phyloP scores from a whole-genome alignment of 2,888 invertebrate species.

The Tetragonula carbonaria region DNA sequence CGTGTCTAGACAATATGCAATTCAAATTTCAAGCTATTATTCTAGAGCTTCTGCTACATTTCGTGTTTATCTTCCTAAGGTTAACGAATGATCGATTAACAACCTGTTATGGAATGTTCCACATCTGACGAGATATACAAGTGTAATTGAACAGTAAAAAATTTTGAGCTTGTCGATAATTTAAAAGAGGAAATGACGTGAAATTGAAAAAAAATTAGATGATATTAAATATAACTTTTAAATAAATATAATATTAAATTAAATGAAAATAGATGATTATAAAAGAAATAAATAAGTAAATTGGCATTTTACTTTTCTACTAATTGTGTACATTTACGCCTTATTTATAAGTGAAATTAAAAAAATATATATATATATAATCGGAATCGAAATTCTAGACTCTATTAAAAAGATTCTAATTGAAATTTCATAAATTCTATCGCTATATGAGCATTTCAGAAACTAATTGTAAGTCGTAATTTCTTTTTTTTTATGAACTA shows the following conservation, averaged over 20 bases:
- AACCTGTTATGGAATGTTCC: constrained; percentile 50
- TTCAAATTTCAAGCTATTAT: constrained; percentile 33
- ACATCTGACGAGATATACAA: background rate
- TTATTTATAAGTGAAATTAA: no score
- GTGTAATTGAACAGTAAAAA: background rate
- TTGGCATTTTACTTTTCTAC: background rate
- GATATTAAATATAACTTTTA: background rate
- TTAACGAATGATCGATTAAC: constrained; percentile 60
- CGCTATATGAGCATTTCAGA: no score
- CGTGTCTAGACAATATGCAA: constrained; percentile 42
- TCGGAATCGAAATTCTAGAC: no score
- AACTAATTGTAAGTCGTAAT: no score
- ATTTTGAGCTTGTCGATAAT: background rate
- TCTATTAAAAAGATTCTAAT: no score
- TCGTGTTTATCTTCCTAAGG: constrained; percentile 27
- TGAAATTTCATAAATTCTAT: no score
- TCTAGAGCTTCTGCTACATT: constrained; percentile 27
- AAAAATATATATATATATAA: no score
- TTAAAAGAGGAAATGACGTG: background rate
- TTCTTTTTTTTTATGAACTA: no score
- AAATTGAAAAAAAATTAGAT: background rate
- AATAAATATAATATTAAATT: background rate
- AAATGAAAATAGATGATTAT: background rate
- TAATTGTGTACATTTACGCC: no score
- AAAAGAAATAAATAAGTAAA: background rate